Evolutionary conservation across 2,888 invertebrate species (phyloP), one percentile per base, ranked within the genome.

Genomic region (Cynaeus angustus): DNA sequence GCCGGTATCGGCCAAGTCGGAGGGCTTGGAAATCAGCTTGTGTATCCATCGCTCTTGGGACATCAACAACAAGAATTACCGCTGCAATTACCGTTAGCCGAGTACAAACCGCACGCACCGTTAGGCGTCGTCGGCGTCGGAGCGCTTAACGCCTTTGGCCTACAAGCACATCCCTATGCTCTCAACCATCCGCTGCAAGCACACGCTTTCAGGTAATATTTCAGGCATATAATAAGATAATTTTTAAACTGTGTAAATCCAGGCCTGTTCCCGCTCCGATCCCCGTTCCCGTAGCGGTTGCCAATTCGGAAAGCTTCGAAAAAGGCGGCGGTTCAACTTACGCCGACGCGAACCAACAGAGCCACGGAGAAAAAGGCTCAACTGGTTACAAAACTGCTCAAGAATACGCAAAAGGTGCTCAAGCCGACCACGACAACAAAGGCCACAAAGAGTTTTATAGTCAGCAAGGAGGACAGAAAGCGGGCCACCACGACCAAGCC

Each of bases 321-420:
- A 78, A 75, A 59, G 73, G 86, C 1, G 87, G 82, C 3, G 88
- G 88, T 7, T 86, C 86, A 37, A 84, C 87, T 55, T 88, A 87
- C 76, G 85, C 82, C 1, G 86, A 86, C 46, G 83, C 86, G 59
- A 86, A 87, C 71, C 86, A 88, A 68, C 83, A 87, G 0, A 86
- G 85, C 59, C 84, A 87, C 21, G 90, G 90, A 0, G 88, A 88
- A 68, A 88, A 89, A 65, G 89, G 87, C 16, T 86, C 86, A 68
- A 87, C 88, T 72, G 90, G 88, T 6, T 89, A 88, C 82, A 70
- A 78, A 56, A 87, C 86, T 0, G 83, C 87, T 70, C 86, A 87
- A 8, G 85, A 86, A 28, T 88, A 86, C 75, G 88, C 88, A 61
- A 88, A 89, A 75, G 90, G 89, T 0, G 85, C 86, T 71, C 84